Conservation (phyloP, 2,888 invertebrate genomes). For the Drosophila conformis region DNA sequence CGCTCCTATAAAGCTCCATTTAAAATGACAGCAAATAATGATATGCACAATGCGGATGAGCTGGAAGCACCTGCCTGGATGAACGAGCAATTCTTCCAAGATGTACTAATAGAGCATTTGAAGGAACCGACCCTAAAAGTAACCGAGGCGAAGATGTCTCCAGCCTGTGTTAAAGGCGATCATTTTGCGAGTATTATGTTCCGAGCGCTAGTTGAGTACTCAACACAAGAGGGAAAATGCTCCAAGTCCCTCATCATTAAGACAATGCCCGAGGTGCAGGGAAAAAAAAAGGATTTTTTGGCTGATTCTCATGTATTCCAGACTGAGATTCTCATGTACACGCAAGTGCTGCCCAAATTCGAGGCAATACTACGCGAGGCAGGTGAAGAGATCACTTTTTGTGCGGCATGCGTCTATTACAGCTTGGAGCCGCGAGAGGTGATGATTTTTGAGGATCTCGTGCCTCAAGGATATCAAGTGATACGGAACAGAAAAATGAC, state of each 20-base stretch:
- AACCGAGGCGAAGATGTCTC: slow-evolving; percentile 35
- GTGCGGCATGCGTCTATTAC: slow-evolving; percentile 50
- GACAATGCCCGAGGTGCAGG: slow-evolving; percentile 71
- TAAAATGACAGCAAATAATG: slow-evolving; percentile 20
- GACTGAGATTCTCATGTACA: slow-evolving; percentile 78
- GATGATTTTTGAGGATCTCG: slow-evolving; percentile 43
- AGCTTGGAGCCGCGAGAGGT: slow-evolving; percentile 42
- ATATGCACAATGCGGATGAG: slow-evolving; percentile 34
- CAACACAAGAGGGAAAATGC: slow-evolving; percentile 40
- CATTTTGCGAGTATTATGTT: slow-evolving; percentile 77
- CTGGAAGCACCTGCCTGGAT: slow-evolving; percentile 37
- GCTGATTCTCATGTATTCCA: slow-evolving; percentile 59
- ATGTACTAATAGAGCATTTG: slow-evolving; percentile 7
- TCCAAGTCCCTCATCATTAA: slow-evolving; percentile 69
- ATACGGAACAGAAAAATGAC: slow-evolving; percentile 36
- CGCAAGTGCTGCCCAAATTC: slow-evolving; percentile 72
- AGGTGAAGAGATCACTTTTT: slow-evolving; percentile 59
- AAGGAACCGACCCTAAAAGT: slow-evolving; percentile 38
- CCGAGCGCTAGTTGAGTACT: slow-evolving; percentile 47
- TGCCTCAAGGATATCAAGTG: slow-evolving; percentile 28
- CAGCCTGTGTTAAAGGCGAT: slow-evolving; percentile 65
- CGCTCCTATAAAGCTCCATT: background rate
- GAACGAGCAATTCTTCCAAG: slow-evolving; percentile 22
- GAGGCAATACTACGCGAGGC: slow-evolving; percentile 60
- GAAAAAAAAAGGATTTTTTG: slow-evolving; percentile 69